These are phyloP conservation scores for Eretmodus cyanostictus DNA, from an alignment of 2,113 vertebrate genomes.

Conservation along the genomic window DNA sequence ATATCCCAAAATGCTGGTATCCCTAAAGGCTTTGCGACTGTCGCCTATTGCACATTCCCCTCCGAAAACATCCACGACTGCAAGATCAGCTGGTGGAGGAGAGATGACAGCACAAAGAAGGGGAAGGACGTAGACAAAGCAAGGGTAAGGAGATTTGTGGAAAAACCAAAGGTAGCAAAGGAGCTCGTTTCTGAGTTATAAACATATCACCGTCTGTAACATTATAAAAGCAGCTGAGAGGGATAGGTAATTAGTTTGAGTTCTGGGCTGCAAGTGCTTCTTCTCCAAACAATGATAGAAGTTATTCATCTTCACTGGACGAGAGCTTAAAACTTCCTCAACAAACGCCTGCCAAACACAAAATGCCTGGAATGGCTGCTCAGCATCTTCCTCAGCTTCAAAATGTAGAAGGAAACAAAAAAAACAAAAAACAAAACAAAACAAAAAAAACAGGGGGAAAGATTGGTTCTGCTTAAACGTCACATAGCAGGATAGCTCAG, in stretches of 20 bases:
- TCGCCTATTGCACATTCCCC: conserved; percentile 1
- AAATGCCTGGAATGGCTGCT: not conserved
- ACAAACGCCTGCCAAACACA: not conserved
- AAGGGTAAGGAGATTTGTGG: not conserved
- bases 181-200: not conserved
- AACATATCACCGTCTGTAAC: not conserved
- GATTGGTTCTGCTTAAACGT: not conserved
- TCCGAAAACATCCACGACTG: not conserved
- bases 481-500: not conserved
- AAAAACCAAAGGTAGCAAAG: not conserved
- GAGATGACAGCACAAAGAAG: not conserved
- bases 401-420: not conserved
- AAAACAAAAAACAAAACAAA: not conserved
- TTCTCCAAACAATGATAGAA: not conserved
- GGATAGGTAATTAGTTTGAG: not conserved
- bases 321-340: not conserved
- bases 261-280: conserved; percentile 23
- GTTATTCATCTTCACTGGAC: not conserved
- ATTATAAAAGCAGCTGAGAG: not conserved
- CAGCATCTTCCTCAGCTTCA: not conserved
- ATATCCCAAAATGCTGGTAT: conserved; percentile 2
- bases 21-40: not conserved
- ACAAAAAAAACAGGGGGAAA: not conserved
- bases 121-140: not conserved
- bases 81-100: conserved; percentile 3